Conservation (phyloP, 2,888 invertebrate genomes). For the Pristionchus fissidentatus region DNA sequence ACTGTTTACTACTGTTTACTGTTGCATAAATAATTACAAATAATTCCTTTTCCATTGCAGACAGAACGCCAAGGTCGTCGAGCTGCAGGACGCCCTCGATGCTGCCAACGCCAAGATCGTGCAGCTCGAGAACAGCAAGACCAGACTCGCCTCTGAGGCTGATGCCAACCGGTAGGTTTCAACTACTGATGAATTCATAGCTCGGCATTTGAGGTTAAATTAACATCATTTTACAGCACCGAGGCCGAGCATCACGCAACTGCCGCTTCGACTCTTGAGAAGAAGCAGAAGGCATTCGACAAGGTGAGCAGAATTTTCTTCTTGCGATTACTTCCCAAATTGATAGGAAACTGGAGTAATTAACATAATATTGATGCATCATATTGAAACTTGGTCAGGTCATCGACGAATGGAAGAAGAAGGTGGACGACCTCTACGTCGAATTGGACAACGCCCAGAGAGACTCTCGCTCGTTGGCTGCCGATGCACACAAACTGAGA, state of each 20-base stretch:
- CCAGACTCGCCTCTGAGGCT: slow-evolving; percentile 92
- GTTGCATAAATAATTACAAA: not conserved
- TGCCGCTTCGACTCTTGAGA: slow-evolving; percentile 89
- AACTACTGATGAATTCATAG: too few relatives aligned
- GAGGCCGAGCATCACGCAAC: slow-evolving; percentile 76
- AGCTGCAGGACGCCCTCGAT: slow-evolving; percentile 64
- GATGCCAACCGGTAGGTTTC: slow-evolving; percentile 83
- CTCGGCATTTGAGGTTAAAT: slow-evolving; percentile 83
- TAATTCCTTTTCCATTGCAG: slow-evolving; percentile 4
- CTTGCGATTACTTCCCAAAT: slow-evolving; percentile 80
- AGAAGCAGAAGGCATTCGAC: slow-evolving; percentile 99
- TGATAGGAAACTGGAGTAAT: not conserved
- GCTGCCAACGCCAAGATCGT: slow-evolving; percentile 73
- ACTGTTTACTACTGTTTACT: too few relatives aligned
- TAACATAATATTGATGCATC: not conserved
- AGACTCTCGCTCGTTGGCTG: slow-evolving; percentile 99
- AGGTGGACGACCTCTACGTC: slow-evolving; percentile 93
- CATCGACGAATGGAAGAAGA: slow-evolving; percentile 99
- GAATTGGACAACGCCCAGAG: slow-evolving; percentile 99
- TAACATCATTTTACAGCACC: slow-evolving; percentile 49
- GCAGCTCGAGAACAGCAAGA: slow-evolving; percentile 71
- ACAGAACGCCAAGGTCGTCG: slow-evolving; percentile 50
- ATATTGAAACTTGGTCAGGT: too few relatives aligned
- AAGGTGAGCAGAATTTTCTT: slow-evolving; percentile 79
- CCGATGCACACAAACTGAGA: slow-evolving; percentile 85